Conservation (phyloP, 1,140 invertebrate species). For the Brachionus rubens region DNA sequence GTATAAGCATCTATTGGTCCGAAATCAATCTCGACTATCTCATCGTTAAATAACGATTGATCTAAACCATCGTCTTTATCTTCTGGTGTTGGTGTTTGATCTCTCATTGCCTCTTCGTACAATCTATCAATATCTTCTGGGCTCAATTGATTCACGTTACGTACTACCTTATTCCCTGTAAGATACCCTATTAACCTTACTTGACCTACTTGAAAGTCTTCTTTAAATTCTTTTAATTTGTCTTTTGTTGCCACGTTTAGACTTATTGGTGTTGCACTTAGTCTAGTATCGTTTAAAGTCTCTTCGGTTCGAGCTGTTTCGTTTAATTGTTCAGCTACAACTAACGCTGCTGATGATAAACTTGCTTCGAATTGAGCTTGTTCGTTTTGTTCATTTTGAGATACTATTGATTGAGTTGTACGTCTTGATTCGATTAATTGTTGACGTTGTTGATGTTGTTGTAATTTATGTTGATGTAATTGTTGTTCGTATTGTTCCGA, state of each 20-base stretch:
- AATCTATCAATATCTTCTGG: background rate
- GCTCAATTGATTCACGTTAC: background rate
- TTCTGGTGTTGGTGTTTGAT: background rate
- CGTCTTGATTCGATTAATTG: background rate
- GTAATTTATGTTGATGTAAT: background rate
- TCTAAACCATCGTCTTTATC: background rate
- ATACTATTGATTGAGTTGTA: too few species aligned
- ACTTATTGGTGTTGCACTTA: background rate
- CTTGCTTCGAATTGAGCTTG: background rate
- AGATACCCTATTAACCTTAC: constrained; percentile 11
- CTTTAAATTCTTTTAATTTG: background rate
- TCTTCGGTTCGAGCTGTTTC: background rate
- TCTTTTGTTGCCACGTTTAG: background rate
- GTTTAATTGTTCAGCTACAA: background rate
- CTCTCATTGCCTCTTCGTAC: background rate
- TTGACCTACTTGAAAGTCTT: background rate
- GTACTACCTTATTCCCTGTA: background rate
- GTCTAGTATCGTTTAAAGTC: background rate
- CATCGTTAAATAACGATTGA: constrained; percentile 3
- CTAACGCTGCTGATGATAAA: background rate
- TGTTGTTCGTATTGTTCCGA: background rate
- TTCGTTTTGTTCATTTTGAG: too few species aligned
- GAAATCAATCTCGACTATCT: constrained; percentile 39
- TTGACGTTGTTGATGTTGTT: background rate
- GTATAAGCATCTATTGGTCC: constrained; percentile 30